Evolutionary conservation across 2,888 invertebrate species (phyloP), one percentile per base, ranked within the genome.

Genomic region (Anarsia innoxiella): DNA sequence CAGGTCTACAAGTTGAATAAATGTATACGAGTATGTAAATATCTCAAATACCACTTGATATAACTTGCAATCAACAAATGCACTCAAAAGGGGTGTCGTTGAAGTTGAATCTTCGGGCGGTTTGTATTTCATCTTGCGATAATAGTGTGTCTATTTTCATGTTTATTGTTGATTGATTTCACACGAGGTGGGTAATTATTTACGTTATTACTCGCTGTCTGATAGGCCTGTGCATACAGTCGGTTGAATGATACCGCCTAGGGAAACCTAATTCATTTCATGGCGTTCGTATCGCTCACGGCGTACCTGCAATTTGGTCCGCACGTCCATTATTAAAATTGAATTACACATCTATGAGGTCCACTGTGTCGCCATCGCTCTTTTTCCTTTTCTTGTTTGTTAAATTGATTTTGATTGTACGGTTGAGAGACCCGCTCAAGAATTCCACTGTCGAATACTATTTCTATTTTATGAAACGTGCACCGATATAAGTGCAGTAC

Each of bases 251-350:
- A 58, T 60, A 57, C 49, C 59, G 64, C 66, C 66, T 49, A 52
- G 56, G 62, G 66, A 64, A 63, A 62, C 62, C 59, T 63, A 65
- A 67, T 67, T 67, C 59, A 66, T 71, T 72, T 68, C 62, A 68
- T 65, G 66, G 36, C 70, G 53, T 66, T 58, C 45, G 49, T 59
- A 67, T 67, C 66, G 62, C 71, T 67, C 60, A 53, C 55, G 66
- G 67, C 64, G 45, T 58, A 56, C 53, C 59, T 59, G 58, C 69
- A 67, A 69, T 74, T 70, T 69, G 65, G 68, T 67, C 56, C 61
- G 62, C 66, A 53, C 56, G 61, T 73, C 69, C 56, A 68, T 66
- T 65, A 65, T 51, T 58, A 66, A 65, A 69, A 66, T 71, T 67
- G 62, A 72, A 74, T 71, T 69, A 66, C 26, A 23, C 23, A 9